Conservation (phyloP, 2,888 invertebrate species). For the Limnephilus rhombicus region DNA sequence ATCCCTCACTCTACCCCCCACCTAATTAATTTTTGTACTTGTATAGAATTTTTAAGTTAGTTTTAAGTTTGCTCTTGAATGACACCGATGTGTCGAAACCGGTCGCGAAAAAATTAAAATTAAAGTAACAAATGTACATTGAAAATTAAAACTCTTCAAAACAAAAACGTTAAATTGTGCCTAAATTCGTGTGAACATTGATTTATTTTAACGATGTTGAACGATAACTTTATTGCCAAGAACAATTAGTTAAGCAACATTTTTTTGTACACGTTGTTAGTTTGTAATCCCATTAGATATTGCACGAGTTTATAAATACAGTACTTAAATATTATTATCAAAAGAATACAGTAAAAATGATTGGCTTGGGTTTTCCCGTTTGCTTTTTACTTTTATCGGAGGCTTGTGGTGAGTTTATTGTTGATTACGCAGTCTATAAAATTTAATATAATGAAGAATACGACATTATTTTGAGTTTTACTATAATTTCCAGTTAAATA, state of each 20-base stretch:
- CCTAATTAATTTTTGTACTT: too few species aligned
- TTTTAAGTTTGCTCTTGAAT: too few species aligned
- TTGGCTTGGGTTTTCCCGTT: background rate
- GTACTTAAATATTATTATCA: background rate
- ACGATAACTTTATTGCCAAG: background rate
- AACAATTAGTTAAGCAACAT: background rate
- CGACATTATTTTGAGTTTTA: too few species aligned
- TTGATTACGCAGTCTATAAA: too few species aligned
- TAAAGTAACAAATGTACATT: too few species aligned
- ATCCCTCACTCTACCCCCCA: too few species aligned
- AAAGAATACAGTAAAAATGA: background rate
- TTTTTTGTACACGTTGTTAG: background rate
- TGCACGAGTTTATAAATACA: background rate
- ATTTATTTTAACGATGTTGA: background rate
- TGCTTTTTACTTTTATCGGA: background rate
- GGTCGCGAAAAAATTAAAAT: too few species aligned
- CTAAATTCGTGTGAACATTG: background rate
- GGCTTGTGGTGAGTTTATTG: background rate
- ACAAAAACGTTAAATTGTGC: background rate
- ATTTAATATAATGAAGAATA: too few species aligned
- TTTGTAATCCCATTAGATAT: background rate
- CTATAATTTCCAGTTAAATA: too few species aligned
- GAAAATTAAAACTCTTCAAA: too few species aligned
- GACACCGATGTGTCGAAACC: too few species aligned
- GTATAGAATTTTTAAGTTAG: too few species aligned